phyloP scores from a whole-genome alignment of 2,888 invertebrate species.

The Drosophila emarginata region DNA sequence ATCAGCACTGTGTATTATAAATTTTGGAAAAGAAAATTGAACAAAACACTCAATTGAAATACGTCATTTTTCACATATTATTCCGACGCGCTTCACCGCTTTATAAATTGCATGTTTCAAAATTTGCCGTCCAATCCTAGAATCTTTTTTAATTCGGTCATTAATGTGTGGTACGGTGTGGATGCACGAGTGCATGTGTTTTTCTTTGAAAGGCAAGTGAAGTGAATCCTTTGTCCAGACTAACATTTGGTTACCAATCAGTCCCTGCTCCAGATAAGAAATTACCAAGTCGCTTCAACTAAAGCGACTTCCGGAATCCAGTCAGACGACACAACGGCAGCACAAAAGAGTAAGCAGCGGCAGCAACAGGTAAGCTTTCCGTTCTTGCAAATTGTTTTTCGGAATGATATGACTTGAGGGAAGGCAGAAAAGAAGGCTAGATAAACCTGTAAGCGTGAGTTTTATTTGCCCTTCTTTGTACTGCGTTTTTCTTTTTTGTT shows the following conservation, averaged over 20 bases:
- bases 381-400: neutral
- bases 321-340: neutral
- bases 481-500: slow-evolving; percentile 16
- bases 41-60: slow-evolving; percentile 55
- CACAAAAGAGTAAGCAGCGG: neutral
- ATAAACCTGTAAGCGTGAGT: slow-evolving; percentile 30
- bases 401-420: neutral
- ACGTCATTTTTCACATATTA: slow-evolving; percentile 45
- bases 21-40: slow-evolving; percentile 15
- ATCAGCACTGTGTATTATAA: slow-evolving; percentile 34
- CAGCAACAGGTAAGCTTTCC: slow-evolving; percentile 24
- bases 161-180: neutral
- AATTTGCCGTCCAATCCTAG: slow-evolving; percentile 8
- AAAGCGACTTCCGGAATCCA: neutral
- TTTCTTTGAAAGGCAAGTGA: neutral
- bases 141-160: neutral
- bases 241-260: neutral
- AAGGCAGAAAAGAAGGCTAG: neutral
- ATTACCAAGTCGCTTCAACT: neutral
- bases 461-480: neutral
- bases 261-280: neutral
- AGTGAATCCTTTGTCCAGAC: neutral
- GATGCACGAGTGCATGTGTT: neutral
- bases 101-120: slow-evolving; percentile 25
- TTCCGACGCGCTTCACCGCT: slow-evolving; percentile 9